Evolutionary conservation across 2,888 invertebrate species (phyloP).

Genomic region (Dioctria rufipes): DNA sequence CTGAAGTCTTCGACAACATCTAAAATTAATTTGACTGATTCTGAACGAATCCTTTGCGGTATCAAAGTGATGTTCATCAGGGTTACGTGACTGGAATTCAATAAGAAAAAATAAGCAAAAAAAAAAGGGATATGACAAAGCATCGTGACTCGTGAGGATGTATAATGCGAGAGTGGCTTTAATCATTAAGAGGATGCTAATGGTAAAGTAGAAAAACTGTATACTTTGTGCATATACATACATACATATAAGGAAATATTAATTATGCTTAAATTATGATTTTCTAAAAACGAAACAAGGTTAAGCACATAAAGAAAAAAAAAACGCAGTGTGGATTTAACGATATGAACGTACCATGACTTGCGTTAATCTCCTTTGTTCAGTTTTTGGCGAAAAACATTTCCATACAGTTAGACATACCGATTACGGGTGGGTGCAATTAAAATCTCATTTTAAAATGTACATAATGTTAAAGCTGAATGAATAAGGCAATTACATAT

Average conservation of each 20-base stretch:
- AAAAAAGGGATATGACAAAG: not conserved
- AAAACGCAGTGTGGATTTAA: not conserved
- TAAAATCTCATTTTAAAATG: too few relatives aligned
- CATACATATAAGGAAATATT: not conserved
- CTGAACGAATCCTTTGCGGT: slow-evolving; percentile 1
- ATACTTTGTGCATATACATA: not conserved
- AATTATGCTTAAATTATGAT: not conserved
- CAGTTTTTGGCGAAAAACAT: too few relatives aligned
- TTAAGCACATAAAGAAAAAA: not conserved
- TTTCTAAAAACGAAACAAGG: not conserved
- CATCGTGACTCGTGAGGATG: slow-evolving; percentile 4
- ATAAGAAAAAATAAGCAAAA: not conserved
- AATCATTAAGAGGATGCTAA: slow-evolving; percentile 29
- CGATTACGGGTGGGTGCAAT: too few relatives aligned
- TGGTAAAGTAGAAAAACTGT: slow-evolving; percentile 8
- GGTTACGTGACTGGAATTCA: slow-evolving; percentile 31
- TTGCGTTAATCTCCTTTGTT: too few relatives aligned
- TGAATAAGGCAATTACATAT: too few relatives aligned
- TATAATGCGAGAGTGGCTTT: slow-evolving; percentile 13
- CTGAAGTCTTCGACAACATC: not conserved
- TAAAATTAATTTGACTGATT: slow-evolving; percentile 35
- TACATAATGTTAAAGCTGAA: too few relatives aligned
- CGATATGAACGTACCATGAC: not conserved
- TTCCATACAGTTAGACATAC: too few relatives aligned
- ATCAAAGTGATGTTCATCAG: slow-evolving; percentile 1